Evolutionary conservation across 2,888 invertebrate species (phyloP), one percentile per base, ranked within the genome.

Genomic region (Harpalus rubripes): DNA sequence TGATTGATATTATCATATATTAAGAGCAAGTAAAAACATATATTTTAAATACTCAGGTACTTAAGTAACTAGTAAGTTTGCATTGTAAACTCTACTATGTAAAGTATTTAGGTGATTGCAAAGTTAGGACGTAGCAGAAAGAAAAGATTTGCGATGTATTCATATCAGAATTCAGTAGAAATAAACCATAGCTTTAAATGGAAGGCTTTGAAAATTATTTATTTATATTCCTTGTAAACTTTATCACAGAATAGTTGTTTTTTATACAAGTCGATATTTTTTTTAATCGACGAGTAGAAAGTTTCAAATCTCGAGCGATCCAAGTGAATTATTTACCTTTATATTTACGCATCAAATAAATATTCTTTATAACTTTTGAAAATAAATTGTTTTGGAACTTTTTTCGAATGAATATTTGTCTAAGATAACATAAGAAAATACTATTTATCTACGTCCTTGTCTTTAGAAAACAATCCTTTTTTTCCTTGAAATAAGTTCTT

Each of bases 41-140:
- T 84, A 76, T 84, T 84, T 84, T 84, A 84, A 76, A 84, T 84
- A 84, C 83, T 84, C 83, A 84, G 83, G 83, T 76, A 74, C 61
- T 76, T 76, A 76, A 61, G 61, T 74, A 41, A 76, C 41, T 16
- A 59, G 63, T 81, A 52, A 76, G 81, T 22, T 68, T 81, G 68
- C 52, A 81, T 26, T 76, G 56, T 74, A 74, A 58, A 74, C 59
- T 74, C 76, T 22, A 84, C 83, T 76, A 52, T 68, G 26, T 41
- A 65, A 44, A 81, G 68, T 81, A 81, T 16, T 63, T 82, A 82
- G 72, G 72, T 82, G 32, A 82, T 82, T 82, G 44, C 56, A 65
- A 68, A 84, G 83, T 76, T 84, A 84, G 76, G 15, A 76, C 18
- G 61, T 84, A 84, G 76, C 82, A 59, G 39, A 68, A 59, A 44